Conservation (phyloP, 2,797 vertebrate species). For the Ispidina lecontei region DNA sequence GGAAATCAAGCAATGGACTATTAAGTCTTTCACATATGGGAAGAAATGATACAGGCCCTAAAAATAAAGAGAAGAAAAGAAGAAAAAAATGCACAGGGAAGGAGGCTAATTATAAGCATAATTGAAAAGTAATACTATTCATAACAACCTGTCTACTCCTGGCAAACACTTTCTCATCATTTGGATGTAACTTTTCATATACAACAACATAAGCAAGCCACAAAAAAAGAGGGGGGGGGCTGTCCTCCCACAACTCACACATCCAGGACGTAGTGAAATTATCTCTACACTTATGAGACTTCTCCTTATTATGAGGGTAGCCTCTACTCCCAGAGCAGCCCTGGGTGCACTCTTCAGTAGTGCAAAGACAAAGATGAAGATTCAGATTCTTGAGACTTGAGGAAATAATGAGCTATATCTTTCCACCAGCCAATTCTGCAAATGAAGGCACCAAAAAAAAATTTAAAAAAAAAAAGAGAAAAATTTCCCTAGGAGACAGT, state of each 20-base stretch:
- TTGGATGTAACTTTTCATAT: conserved; percentile 16
- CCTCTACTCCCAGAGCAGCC: neutral
- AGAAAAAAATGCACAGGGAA: neutral
- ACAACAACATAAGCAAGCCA: neutral
- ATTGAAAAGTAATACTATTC: conserved; percentile 23
- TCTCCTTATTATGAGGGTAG: neutral
- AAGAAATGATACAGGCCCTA: neutral
- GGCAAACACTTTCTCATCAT: conserved; percentile 41
- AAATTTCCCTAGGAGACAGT: neutral
- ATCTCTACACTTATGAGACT: neutral
- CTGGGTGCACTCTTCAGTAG: neutral
- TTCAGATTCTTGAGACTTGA: neutral
- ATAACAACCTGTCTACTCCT: conserved; percentile 40
- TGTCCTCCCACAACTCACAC: conserved; percentile 1
- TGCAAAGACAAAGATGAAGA: neutral
- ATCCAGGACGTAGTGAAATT: conserved; percentile 11
- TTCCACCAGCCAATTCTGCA: neutral
- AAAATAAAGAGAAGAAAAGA: neutral
- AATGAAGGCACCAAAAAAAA: neutral
- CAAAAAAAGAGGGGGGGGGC: neutral
- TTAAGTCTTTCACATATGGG: neutral
- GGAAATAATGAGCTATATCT: neutral
- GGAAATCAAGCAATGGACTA: conserved; percentile 42
- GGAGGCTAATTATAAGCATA: conserved; percentile 25
- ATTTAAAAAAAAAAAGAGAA: neutral